Base-by-base conservation (phyloP, 2,888 invertebrate genomes). In the Thysanoteuthis rhombus region DNA sequence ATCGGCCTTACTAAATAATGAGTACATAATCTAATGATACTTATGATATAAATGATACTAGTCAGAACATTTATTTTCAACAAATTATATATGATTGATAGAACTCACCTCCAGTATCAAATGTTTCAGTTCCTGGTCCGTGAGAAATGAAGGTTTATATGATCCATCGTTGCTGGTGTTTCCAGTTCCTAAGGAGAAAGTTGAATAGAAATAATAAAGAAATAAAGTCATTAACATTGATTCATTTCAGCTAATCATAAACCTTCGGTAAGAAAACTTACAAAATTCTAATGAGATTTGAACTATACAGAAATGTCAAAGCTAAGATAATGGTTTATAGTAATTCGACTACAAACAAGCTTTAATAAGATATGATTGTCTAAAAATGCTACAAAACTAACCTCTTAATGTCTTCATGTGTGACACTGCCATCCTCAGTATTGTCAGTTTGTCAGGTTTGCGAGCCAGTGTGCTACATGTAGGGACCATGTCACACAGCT, bases 401-500 rank as follows among this genome's bases (percentile, higher is more conserved):
- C 99, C 99, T 98, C 99, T 98, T 94, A 99, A 98, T 93, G 98
- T 98, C 97, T 99, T 99, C 99, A 99, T 99, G 97, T 99, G 99
- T 39, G 99, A 99, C 94, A 99, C 99, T 93, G 99, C 99, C 99
- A 99, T 99, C 96, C 99, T 98, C 94, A 99, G 98, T 97, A 99
- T 99, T 96, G 99, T 99, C 95, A 99, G 98, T 97, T 99, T 99
- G 98, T 99, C 99, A 93, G 99, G 99, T 97, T 99, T 99, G 95
- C 99, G 98, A 94, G 99, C 99, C 95, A 99, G 98, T 93, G 99
- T 99, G 97, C 99, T 99, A 97, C 99, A 99, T 96, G 99, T 99
- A 96, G 99, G 99, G 97, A 99, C 99, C 99, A 99, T 99, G 97
- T 99, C 99, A 95, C 99, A 99, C 96, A 99, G 98, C 97, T 99